phyloP scores from a whole-genome alignment of 37 sponge, comb jelly and placozoan genomes.

The Amphimedon queenslandica region DNA sequence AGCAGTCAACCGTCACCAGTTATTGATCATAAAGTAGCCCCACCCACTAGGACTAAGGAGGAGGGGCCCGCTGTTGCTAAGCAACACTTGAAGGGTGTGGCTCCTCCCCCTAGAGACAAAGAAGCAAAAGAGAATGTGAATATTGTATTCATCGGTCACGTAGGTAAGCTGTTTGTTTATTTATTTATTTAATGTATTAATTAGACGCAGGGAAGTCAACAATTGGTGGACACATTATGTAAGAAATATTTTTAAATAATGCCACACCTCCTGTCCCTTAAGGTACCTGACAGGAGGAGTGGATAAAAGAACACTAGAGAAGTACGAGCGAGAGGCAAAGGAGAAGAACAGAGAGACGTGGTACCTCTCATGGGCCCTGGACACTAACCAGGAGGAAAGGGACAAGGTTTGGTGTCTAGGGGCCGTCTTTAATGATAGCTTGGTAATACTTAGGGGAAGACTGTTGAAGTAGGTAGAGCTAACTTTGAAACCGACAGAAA shows the following conservation, averaged over 20 bases:
- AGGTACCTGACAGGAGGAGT: slow-evolving; percentile 91
- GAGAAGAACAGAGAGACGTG: slow-evolving; percentile 99
- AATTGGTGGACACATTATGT: slow-evolving; percentile 98
- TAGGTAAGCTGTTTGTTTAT: slow-evolving; percentile 44
- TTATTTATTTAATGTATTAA: background rate
- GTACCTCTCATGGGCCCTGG: slow-evolving; percentile 98
- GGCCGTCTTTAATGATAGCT: background rate
- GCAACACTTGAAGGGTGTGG: background rate
- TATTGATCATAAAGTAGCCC: too few species aligned
- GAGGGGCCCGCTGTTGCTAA: background rate
- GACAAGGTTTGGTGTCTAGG: slow-evolving; percentile 63
- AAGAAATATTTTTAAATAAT: slow-evolving; percentile 13
- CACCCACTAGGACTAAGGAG: background rate
- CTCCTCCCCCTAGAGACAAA: slow-evolving; percentile 21
- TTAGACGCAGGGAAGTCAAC: slow-evolving; percentile 99
- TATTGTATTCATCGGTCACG: slow-evolving; percentile 98
- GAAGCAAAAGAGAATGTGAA: slow-evolving; percentile 91
- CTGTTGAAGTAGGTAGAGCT: slow-evolving; percentile 96
- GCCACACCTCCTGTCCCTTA: background rate
- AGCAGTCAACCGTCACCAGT: too few species aligned
- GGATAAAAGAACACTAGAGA: slow-evolving; percentile 98
- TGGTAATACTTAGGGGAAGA: slow-evolving; percentile 99
- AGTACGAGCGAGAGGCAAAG: slow-evolving; percentile 97
- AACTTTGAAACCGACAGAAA: slow-evolving; percentile 95
- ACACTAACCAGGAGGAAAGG: slow-evolving; percentile 96